Conservation (phyloP, 2,797 vertebrate species). For the Sebastolobus altivelis region DNA sequence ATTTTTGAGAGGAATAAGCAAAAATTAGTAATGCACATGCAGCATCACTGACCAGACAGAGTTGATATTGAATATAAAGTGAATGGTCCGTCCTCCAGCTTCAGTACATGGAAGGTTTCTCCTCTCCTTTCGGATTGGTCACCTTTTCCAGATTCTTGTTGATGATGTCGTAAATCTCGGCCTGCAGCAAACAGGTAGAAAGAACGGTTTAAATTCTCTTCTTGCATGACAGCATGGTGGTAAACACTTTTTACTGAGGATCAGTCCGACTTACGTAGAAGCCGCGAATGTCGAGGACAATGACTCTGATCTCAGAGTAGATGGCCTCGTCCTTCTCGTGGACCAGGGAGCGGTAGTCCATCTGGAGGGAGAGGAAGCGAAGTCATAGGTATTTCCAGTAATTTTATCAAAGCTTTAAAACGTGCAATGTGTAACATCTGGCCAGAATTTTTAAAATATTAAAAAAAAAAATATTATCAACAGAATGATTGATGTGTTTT, state of each 20-base stretch:
- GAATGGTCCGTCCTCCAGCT: neutral
- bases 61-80: too few relatives aligned
- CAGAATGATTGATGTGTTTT: too few relatives aligned
- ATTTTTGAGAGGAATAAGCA: neutral
- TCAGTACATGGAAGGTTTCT: constrained; percentile 95
- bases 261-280: constrained; percentile 88
- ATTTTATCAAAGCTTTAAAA: neutral
- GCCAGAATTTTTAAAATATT: too few relatives aligned
- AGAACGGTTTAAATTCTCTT: neutral
- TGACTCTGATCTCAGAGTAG: constrained; percentile 86
- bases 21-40: neutral
- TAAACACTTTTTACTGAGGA: rapidly evolving
- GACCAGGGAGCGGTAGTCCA: constrained; percentile 92
- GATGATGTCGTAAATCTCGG: constrained; percentile 92
- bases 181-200: constrained; percentile 68
- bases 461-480: too few relatives aligned
- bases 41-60: neutral
- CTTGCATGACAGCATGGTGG: rapidly evolving
- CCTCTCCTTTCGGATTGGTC: constrained; percentile 93
- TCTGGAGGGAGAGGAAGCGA: constrained; percentile 73
- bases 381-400: neutral
- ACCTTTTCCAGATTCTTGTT: constrained; percentile 92
- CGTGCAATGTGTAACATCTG: neutral
- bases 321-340: constrained; percentile 89
- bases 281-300: constrained; percentile 88